Conservation (phyloP, 2,888 invertebrate genomes). For the Germaria angustata region DNA sequence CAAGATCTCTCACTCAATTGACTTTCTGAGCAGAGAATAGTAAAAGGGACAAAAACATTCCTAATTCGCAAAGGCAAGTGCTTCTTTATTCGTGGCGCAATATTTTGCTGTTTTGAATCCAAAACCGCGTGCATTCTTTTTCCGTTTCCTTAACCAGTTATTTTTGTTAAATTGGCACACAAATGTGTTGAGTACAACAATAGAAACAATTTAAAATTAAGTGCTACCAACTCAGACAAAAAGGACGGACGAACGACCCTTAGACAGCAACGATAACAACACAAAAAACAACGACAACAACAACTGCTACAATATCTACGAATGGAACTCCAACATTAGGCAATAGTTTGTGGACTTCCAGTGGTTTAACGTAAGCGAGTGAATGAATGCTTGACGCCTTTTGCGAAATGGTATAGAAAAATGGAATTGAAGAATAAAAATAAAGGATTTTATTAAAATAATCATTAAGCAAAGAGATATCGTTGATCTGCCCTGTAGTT, state of each 20-base stretch:
- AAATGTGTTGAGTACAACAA: conserved; percentile 70
- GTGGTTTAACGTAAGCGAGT: conserved; percentile 22
- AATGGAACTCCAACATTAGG: conserved; percentile 21
- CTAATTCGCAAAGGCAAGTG: conserved; percentile 62
- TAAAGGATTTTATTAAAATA: conserved; percentile 10
- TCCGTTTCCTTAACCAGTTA: conserved; percentile 68
- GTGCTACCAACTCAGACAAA: conserved; percentile 44
- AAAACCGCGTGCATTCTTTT: conserved; percentile 16
- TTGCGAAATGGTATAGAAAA: conserved; percentile 2
- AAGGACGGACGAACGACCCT: conserved; percentile 42
- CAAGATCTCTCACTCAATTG: conserved; percentile 60
- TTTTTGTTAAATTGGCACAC: conserved; percentile 75
- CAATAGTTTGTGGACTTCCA: conserved; percentile 44
- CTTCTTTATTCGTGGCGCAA: conserved; percentile 55
- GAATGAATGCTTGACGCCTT: conserved; percentile 39
- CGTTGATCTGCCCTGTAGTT: background rate
- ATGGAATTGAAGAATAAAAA: background rate
- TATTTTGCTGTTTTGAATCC: conserved; percentile 6
- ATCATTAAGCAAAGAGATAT: background rate
- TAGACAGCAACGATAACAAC: conserved; percentile 28
- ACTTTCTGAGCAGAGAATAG: conserved; percentile 32
- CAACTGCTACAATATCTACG: background rate
- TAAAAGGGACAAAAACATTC: background rate
- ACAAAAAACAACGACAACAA: conserved; percentile 3
- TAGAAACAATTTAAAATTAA: conserved; percentile 46